Conservation (phyloP, 1,140 invertebrate genomes). For the Drosophila punjabiensis region DNA sequence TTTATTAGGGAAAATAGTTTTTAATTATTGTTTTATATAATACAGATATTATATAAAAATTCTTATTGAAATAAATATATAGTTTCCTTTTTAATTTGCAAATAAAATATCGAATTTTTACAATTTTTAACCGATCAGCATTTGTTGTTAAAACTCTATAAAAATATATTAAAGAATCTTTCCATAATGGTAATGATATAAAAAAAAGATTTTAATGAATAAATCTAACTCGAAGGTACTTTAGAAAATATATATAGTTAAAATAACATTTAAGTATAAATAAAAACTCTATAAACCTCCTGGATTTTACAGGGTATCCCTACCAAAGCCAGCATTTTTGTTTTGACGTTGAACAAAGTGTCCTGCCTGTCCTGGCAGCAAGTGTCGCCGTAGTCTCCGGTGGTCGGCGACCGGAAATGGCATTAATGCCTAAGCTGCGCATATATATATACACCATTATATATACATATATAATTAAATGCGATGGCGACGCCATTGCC, state of each 20-base stretch:
- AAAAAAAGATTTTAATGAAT: background rate
- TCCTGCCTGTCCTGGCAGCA: slow-evolving; percentile 21
- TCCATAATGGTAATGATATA: background rate
- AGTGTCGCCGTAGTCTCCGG: slow-evolving; percentile 18
- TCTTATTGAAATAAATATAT: too few species aligned
- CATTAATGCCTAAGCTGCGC: slow-evolving; percentile 71
- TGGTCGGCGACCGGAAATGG: slow-evolving; percentile 67
- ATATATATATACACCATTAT: background rate
- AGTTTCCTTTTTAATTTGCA: too few species aligned
- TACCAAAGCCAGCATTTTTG: background rate
- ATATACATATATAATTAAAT: slow-evolving; percentile 70
- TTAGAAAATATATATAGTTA: background rate
- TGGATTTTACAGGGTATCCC: background rate
- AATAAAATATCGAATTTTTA: too few species aligned
- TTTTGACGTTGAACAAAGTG: slow-evolving; percentile 5
- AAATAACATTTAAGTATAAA: too few species aligned
- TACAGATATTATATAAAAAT: too few species aligned
- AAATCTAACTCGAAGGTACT: background rate
- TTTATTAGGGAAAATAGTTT: background rate
- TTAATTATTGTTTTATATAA: too few species aligned
- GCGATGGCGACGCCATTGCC: slow-evolving; percentile 34
- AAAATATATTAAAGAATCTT: background rate
- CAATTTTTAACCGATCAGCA: too few species aligned
- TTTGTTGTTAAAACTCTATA: background rate
- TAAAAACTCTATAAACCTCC: too few species aligned